Evolutionary conservation across 2,797 vertebrate species (phyloP).

Genomic region (Oceanodroma leucorhoa): DNA sequence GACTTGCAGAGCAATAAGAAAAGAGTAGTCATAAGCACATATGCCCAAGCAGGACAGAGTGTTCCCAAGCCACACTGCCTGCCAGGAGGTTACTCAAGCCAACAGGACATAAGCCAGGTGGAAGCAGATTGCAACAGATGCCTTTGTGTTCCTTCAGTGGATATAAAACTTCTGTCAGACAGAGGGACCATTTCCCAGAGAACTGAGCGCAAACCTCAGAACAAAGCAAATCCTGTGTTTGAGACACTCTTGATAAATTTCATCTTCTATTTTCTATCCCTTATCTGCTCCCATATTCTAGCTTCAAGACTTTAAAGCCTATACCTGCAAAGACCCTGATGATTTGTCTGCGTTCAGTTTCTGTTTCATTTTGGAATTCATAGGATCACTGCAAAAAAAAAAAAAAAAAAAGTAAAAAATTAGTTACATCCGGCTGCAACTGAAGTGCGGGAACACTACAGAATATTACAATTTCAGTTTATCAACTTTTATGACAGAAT

Average conservation of each 20-base stretch:
- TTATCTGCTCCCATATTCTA: background rate
- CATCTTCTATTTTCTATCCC: background rate
- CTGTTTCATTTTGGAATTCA: slow-evolving; percentile 80
- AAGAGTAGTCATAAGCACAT: background rate
- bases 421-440: rapidly evolving
- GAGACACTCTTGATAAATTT: background rate
- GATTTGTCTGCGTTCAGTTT: slow-evolving; percentile 62
- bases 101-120: background rate
- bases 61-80: background rate
- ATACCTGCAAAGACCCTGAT: slow-evolving; percentile 81
- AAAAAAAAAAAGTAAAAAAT: background rate
- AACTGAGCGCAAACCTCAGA: rapidly evolving
- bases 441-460: rapidly evolving
- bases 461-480: rapidly evolving
- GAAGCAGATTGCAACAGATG: background rate
- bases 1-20: background rate
- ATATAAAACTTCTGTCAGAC: background rate
- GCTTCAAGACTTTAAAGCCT: background rate
- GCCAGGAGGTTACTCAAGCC: background rate
- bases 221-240: background rate
- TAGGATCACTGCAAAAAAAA: slow-evolving; percentile 4
- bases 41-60: background rate
- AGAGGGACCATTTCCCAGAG: background rate
- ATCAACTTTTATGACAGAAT: rapidly evolving
- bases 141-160: background rate